Evolutionary conservation across 2,888 invertebrate genomes (phyloP).

Genomic region (Lordiphosa fenestrarum): DNA sequence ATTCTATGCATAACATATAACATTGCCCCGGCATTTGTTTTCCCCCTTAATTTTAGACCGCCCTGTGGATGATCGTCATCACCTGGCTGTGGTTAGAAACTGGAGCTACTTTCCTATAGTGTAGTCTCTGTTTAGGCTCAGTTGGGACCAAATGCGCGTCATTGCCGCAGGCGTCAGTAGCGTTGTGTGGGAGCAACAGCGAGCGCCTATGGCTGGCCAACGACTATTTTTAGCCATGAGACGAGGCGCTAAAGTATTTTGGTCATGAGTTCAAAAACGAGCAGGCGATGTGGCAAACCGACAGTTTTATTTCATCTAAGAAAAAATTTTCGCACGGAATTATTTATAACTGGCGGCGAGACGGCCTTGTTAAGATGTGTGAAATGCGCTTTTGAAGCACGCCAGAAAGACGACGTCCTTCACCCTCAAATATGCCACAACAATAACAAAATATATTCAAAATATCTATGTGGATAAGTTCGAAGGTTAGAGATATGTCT

Average conservation of each 20-base stretch:
- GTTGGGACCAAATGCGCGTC: slow-evolving; percentile 52
- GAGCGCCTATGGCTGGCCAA: slow-evolving; percentile 19
- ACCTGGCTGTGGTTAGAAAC: slow-evolving; percentile 32
- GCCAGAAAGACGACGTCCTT: slow-evolving; percentile 59
- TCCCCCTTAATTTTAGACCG: slow-evolving; percentile 41
- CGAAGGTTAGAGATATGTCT: too few species aligned
- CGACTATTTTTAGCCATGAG: slow-evolving; percentile 66
- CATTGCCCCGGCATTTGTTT: slow-evolving; percentile 34
- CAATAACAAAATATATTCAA: too few species aligned
- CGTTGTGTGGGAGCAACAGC: slow-evolving; percentile 28
- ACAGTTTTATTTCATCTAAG: slow-evolving; percentile 50
- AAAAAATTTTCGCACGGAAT: slow-evolving; percentile 57
- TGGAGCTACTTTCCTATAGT: slow-evolving; percentile 21
- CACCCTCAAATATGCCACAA: slow-evolving; percentile 54
- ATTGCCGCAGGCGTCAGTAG: slow-evolving; percentile 68
- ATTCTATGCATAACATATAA: slow-evolving; percentile 7
- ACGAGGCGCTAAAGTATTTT: slow-evolving; percentile 67
- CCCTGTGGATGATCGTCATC: slow-evolving; percentile 50
- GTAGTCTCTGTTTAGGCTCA: slow-evolving; percentile 52
- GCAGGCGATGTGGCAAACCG: slow-evolving; percentile 30
- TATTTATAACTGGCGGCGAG: slow-evolving; percentile 65
- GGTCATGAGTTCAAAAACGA: slow-evolving; percentile 59
- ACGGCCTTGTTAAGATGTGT: slow-evolving; percentile 57
- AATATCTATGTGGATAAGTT: too few species aligned
- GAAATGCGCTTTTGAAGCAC: slow-evolving; percentile 50